A percentile compares a stretch with the other conserved stretches of the same genome.
These are phyloP conservation scores for Cebus imitator DNA, from an alignment of 2,113 vertebrate species.

Conservation along the genomic window DNA sequence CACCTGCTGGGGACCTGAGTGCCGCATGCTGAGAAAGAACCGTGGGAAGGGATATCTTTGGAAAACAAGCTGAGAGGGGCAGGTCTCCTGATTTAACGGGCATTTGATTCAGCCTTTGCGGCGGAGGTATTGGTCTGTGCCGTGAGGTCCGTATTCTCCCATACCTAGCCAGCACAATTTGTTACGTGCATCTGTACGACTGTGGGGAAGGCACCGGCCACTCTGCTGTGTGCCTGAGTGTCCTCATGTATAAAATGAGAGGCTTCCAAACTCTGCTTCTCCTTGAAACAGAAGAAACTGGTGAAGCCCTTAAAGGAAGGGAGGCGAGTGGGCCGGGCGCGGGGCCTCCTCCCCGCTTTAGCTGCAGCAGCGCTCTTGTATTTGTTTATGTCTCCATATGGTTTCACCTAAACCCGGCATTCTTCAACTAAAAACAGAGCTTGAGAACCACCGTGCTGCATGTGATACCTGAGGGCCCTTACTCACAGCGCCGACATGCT, in stretches of 20 bases:
- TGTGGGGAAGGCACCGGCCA: background rate
- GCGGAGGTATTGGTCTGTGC: background rate
- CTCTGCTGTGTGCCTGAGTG: background rate
- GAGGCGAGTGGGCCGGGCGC: background rate
- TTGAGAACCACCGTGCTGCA: background rate
- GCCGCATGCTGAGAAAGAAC: background rate
- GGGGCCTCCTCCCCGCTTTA: background rate
- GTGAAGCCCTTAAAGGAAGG: background rate
- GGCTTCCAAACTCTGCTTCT: constrained; percentile 10
- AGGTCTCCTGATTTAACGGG: background rate
- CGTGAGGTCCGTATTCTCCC: too few relatives aligned
- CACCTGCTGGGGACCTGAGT: background rate
- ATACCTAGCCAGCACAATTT: background rate
- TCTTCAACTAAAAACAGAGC: constrained; percentile 55
- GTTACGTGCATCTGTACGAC: background rate
- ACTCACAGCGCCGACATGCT: background rate
- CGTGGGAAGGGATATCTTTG: background rate
- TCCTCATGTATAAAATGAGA: background rate
- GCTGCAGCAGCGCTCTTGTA: background rate
- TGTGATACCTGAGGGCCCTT: background rate
- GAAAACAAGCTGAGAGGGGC: background rate
- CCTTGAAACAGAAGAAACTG: constrained; percentile 39
- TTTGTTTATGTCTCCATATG: constrained; percentile 54
- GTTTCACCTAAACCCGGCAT: constrained; percentile 57
- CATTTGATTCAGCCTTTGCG: background rate